Base-by-base conservation (phyloP, 2,888 invertebrate species). In the Maniola hyperantus region DNA sequence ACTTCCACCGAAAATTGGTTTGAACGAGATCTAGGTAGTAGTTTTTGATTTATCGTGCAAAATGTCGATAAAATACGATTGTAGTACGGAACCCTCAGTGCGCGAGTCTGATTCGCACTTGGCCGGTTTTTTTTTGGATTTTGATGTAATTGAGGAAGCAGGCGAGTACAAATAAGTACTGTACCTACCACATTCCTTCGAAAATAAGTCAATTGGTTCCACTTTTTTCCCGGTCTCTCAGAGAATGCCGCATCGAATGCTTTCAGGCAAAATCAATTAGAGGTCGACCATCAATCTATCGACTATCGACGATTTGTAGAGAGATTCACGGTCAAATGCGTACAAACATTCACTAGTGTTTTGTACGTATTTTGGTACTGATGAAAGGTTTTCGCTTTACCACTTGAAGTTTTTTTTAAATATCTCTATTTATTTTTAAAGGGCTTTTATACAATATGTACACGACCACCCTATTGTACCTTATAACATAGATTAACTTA, bases 181-280 rank as follows among this genome's bases (percentile, higher is more conserved):
- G n/a, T n/a, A n/a, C n/a, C 13, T 42, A 42, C 42, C 26, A 42
- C 13, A 42, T 48, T 51, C 20, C 50, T 51, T 51, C 50, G 50
- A 26, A 51, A 51, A 51, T 51, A 51, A 51, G 50, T 51, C 20
- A 51, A 51, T 51, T 51, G 50, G 50, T 51, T 51, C 50, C 50
- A 51, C 50, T 51, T 51, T 51, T 48, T 26, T 26, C 50, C 26
- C 50, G 20, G 26, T 26, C 20, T 18, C 11, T 7, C 15, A 15
- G 53, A 63, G 62, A 64, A 55, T 55, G 55, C 55, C 64, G 55
- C n/a, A 48, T 36, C 55, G 65, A 65, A 65, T 65, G 51, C 59
- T 39, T 13, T 39, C 34, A 64, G 48, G 55, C 46, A 46, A 57
- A 58, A 53, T 59, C 53, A 60, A 61, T 61, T 46, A 54, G 60